Percentiles rank a stretch among this genome's conserved stretches.
phyloP scores from a whole-genome alignment of 2,888 invertebrate species.

The Napeogenes sylphis region DNA sequence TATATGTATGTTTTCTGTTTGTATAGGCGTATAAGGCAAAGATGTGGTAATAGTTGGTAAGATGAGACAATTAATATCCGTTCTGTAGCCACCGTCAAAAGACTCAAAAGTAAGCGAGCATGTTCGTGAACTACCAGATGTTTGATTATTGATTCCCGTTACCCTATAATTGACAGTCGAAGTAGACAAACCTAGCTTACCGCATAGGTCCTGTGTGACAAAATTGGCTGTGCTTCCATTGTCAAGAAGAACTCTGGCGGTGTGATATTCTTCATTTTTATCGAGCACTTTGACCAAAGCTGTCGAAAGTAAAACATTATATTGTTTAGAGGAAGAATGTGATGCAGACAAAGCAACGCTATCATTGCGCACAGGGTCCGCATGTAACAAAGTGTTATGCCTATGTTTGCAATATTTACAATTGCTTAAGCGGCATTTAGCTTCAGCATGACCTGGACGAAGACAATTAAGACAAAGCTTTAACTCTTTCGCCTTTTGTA shows the following conservation, averaged over 20 bases:
- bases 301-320: conserved; percentile 14
- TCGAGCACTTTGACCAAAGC: conserved; percentile 8
- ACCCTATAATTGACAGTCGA: not conserved
- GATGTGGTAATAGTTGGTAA: conserved; percentile 25
- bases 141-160: not conserved
- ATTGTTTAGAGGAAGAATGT: conserved; percentile 12
- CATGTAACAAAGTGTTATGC: conserved; percentile 32
- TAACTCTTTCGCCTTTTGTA: conserved; percentile 10
- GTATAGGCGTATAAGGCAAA: conserved; percentile 24
- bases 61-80: conserved; percentile 23
- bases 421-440: no score
- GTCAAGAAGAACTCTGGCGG: conserved; percentile 2
- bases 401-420: conserved; percentile 29
- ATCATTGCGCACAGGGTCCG: conserved; percentile 5
- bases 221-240: not conserved
- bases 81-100: conserved; percentile 18
- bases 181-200: not conserved
- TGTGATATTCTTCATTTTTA: not conserved
- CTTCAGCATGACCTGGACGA: no score
- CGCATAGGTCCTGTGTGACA: not conserved
- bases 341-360: conserved; percentile 13
- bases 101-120: conserved; percentile 14
- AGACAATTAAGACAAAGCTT: no score
- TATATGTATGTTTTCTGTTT: conserved; percentile 24
- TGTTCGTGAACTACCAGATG: not conserved